These are phyloP conservation scores for Micropterix aruncella DNA, from an alignment of 2,888 invertebrate genomes.

Conservation along the genomic window DNA sequence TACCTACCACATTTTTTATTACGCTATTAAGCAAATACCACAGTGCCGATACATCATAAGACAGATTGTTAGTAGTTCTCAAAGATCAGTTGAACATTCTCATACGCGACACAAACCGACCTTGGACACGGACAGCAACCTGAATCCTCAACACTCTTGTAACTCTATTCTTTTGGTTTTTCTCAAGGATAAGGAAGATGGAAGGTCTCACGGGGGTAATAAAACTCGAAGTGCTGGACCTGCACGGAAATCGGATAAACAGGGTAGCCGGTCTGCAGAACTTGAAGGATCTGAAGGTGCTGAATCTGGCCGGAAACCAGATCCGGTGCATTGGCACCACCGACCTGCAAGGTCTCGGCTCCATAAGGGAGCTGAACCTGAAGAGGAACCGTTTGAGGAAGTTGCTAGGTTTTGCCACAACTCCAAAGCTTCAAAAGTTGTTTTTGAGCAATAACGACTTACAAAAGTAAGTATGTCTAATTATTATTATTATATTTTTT, in stretches of 20 bases:
- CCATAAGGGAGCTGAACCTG: slow-evolving; percentile 76
- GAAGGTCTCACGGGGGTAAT: slow-evolving; percentile 57
- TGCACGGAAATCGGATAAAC: slow-evolving; percentile 83
- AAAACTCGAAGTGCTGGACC: slow-evolving; percentile 80
- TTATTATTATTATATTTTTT: no score
- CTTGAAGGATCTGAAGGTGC: slow-evolving; percentile 68
- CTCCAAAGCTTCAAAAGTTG: slow-evolving; percentile 60
- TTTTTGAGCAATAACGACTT: slow-evolving; percentile 73
- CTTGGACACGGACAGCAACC: no score
- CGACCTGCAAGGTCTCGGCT: slow-evolving; percentile 64
- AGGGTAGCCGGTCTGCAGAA: slow-evolving; percentile 55
- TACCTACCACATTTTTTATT: no score
- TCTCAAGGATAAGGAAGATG: slow-evolving; percentile 62
- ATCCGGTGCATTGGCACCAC: slow-evolving; percentile 61
- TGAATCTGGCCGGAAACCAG: slow-evolving; percentile 88
- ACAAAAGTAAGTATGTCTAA: slow-evolving; percentile 32
- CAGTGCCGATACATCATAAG: no score
- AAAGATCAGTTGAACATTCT: no score
- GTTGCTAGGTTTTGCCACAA: slow-evolving; percentile 66
- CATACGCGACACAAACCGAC: no score
- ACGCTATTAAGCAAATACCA: no score
- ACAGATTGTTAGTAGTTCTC: no score
- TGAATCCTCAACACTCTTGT: slow-evolving; percentile 1
- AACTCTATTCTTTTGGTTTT: slow-evolving; percentile 15
- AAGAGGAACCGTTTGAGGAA: slow-evolving; percentile 73